These are phyloP conservation scores for Helicoverpa zea DNA, from an alignment of 1,140 invertebrate species.

Conservation along the genomic window DNA sequence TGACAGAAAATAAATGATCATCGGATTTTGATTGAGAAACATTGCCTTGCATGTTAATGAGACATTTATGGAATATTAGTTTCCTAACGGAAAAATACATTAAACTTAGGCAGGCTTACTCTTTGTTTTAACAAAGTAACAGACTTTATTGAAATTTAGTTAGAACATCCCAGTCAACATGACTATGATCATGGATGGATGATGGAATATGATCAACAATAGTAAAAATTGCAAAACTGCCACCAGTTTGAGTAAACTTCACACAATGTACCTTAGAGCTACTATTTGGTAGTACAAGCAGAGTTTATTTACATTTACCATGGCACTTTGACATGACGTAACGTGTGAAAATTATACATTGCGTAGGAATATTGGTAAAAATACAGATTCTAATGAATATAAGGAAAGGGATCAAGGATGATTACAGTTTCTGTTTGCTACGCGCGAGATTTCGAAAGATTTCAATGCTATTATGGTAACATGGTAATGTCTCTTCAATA, in stretches of 20 bases:
- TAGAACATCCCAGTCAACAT: no score
- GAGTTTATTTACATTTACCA: background rate
- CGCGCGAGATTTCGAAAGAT: constrained; percentile 7
- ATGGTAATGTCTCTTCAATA: background rate
- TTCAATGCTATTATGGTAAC: constrained; percentile 10
- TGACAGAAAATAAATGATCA: constrained; percentile 6
- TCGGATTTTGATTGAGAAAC: constrained; percentile 5
- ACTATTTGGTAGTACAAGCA: background rate
- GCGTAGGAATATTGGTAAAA: background rate
- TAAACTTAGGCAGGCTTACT: constrained; percentile 1
- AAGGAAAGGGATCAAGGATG: constrained; percentile 39
- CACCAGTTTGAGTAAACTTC: no score
- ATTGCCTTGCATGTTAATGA: constrained; percentile 20
- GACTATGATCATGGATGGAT: no score
- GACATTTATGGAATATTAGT: background rate
- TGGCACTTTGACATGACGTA: background rate
- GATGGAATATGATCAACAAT: no score
- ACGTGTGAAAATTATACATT: constrained; percentile 33
- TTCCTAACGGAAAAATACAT: constrained; percentile 13
- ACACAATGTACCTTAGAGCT: background rate
- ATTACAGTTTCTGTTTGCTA: constrained; percentile 25
- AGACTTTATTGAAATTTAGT: no score
- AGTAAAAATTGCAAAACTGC: no score
- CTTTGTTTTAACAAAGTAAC: background rate
- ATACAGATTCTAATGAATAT: constrained; percentile 13